These are phyloP conservation scores for Epizoanthus fatuus DNA, from an alignment of 92 coral and sea anemone genomes.

Conservation along the genomic window DNA sequence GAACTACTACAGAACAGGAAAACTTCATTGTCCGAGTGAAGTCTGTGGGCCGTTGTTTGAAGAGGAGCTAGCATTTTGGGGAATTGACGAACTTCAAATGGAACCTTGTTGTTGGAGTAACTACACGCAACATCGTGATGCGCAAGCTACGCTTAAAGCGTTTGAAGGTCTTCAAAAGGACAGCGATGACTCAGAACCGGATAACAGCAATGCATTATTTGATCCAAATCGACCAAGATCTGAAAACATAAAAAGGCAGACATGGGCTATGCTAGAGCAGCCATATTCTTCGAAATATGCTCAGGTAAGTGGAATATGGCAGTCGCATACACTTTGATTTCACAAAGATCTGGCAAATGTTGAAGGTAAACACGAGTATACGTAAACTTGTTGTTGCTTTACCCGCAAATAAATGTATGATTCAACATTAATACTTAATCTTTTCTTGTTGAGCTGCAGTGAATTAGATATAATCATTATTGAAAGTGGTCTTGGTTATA, in stretches of 20 bases:
- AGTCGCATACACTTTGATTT: not conserved
- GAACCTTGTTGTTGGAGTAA: conserved; percentile 99
- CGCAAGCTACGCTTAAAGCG: conserved; percentile 94
- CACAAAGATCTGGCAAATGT: conserved; percentile 26
- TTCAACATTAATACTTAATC: conserved; percentile 4
- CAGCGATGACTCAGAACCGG: conserved; percentile 88
- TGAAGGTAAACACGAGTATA: conserved; percentile 13
- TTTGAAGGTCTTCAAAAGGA: conserved; percentile 92
- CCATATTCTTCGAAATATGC: conserved; percentile 98
- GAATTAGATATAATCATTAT: not conserved
- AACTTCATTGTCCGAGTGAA: conserved; percentile 98
- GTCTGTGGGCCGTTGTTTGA: conserved; percentile 99
- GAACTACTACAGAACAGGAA: conserved; percentile 98
- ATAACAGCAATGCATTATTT: conserved; percentile 64
- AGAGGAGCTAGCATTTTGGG: conserved; percentile 98
- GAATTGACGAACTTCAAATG: conserved; percentile 98
- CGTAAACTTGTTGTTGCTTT: conserved; percentile 31
- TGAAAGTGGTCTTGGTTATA: not conserved
- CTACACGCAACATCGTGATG: conserved; percentile 97
- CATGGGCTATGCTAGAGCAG: conserved; percentile 94
- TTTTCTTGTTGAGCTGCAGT: not conserved
- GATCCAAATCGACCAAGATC: conserved; percentile 46
- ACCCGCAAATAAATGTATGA: conserved; percentile 24
- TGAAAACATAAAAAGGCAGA: conserved; percentile 62
- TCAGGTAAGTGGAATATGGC: conserved; percentile 74